These are phyloP conservation scores for Morone saxatilis DNA, from an alignment of 2,113 vertebrate species.

Conservation along the genomic window DNA sequence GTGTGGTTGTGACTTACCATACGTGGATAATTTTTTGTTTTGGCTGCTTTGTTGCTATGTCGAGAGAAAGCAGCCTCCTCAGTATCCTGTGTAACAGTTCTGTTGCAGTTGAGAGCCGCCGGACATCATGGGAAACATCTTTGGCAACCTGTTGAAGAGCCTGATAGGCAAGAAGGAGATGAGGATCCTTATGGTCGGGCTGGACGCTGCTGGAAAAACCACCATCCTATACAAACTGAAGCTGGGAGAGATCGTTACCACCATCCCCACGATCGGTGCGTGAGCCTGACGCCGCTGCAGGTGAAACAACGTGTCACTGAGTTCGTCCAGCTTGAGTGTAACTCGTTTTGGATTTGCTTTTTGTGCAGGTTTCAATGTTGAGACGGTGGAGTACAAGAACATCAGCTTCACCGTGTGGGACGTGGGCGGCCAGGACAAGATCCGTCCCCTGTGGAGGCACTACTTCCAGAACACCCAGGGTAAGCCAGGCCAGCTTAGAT, in stretches of 20 bases:
- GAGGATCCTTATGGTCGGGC: slow-evolving; percentile 94
- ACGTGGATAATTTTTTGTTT: slow-evolving; percentile 30
- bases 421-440: slow-evolving; percentile 98
- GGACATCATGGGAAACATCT: slow-evolving; percentile 92
- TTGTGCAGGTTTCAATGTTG: slow-evolving; percentile 93
- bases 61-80: slow-evolving; percentile 3
- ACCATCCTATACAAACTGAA: slow-evolving; percentile 96
- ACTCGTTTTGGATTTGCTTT: slow-evolving; percentile 11
- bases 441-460: slow-evolving; percentile 97
- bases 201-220: slow-evolving; percentile 94
- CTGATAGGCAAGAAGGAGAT: slow-evolving; percentile 96
- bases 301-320: neutral
- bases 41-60: slow-evolving; percentile 25
- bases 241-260: slow-evolving; percentile 94
- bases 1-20: slow-evolving; percentile 35
- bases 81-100: slow-evolving; percentile 48
- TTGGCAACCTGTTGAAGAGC: slow-evolving; percentile 94
- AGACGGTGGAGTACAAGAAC: slow-evolving; percentile 98
- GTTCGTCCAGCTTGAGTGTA: neutral
- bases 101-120: slow-evolving; percentile 50
- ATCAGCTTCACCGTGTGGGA: slow-evolving; percentile 99
- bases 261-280: slow-evolving; percentile 92
- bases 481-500: slow-evolving; percentile 63
- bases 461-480: slow-evolving; percentile 99
- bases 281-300: neutral